These are phyloP conservation scores for Ischnus inquisitorius DNA, from an alignment of 2,888 invertebrate genomes.

Conservation along the genomic window DNA sequence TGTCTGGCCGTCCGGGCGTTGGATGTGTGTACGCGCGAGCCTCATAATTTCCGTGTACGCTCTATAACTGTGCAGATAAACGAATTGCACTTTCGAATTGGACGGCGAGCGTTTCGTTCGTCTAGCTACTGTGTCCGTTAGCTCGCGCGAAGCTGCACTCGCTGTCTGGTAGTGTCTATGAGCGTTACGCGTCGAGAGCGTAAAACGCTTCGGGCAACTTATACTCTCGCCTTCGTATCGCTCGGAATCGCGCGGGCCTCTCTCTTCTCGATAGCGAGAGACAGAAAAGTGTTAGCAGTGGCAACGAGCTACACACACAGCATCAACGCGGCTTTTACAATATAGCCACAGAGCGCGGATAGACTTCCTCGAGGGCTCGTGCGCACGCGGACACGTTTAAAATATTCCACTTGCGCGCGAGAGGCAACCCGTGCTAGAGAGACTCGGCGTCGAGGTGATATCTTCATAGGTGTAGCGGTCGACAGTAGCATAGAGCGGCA, in stretches of 20 bases:
- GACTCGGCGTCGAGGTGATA: constrained; percentile 76
- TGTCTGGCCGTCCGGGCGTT: constrained; percentile 2
- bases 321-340: constrained; percentile 20
- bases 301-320: constrained; percentile 39
- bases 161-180: constrained; percentile 4
- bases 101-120: constrained; percentile 22
- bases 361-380: constrained; percentile 72
- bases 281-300: constrained; percentile 2
- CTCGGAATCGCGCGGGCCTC: constrained; percentile 28
- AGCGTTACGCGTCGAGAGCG: constrained; percentile 29
- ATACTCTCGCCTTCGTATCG: constrained; percentile 34
- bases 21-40: neutral
- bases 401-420: constrained; percentile 75
- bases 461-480: constrained; percentile 76
- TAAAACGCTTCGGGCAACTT: constrained; percentile 40
- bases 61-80: neutral
- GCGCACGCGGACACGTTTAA: constrained; percentile 70
- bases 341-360: constrained; percentile 53
- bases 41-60: constrained; percentile 26
- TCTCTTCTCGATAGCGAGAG: neutral
- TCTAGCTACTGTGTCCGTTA: constrained; percentile 13
- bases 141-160: constrained; percentile 21
- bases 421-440: constrained; percentile 36
- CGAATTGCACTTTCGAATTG: constrained; percentile 65
- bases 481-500: constrained; percentile 51